Percentiles rank a stretch among this genome's conserved stretches.
Evolutionary conservation across 2,113 vertebrate species (phyloP).

Genomic region (Zosterops lateralis): DNA sequence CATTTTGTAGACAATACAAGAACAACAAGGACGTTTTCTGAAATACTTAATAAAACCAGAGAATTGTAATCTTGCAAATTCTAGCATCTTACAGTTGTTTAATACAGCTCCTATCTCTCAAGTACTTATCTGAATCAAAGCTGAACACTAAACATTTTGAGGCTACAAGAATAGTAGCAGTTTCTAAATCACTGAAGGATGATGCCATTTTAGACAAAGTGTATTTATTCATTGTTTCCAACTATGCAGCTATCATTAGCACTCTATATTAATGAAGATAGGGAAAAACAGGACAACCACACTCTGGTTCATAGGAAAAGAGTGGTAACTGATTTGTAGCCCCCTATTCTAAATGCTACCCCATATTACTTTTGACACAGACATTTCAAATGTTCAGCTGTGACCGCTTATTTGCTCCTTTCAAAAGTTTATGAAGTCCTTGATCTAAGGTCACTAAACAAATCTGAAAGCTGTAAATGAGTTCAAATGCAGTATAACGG

Average conservation of each 20-base stretch:
- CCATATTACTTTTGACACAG: background rate
- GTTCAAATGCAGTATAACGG: constrained; percentile 25
- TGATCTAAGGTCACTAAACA: constrained; percentile 48
- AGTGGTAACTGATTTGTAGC: background rate
- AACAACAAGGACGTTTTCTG: background rate
- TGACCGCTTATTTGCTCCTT: constrained; percentile 13
- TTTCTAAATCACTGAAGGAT: background rate
- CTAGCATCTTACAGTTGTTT: background rate
- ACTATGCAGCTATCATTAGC: background rate
- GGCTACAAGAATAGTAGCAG: background rate
- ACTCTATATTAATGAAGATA: background rate
- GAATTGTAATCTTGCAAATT: background rate
- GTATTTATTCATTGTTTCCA: background rate
- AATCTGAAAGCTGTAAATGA: constrained; percentile 17
- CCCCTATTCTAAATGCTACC: background rate
- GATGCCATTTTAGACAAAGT: background rate
- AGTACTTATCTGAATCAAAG: background rate
- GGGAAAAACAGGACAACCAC: background rate
- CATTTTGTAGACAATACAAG: background rate
- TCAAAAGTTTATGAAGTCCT: constrained; percentile 49
- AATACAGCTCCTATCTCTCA: background rate
- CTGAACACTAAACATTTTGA: background rate
- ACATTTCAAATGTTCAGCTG: background rate
- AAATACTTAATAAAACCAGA: background rate
- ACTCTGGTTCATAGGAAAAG: background rate